Conservation (phyloP, 2,113 vertebrate genomes). For the zebrafish (Danio rerio) region GRCz12tu NC_133176.1:42295001-42295500, state of each 20-base stretch:
- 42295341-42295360: slow-evolving; percentile 22
- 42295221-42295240: slow-evolving; percentile 37
- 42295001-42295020: too few relatives aligned
- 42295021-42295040: too few relatives aligned
- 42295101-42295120: not conserved
- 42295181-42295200: slow-evolving; percentile 36
- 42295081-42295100: slow-evolving; percentile 5
- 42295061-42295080: not conserved
- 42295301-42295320: slow-evolving; percentile 34
- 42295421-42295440: slow-evolving; percentile 50
- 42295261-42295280: slow-evolving; percentile 45
- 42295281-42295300: slow-evolving; percentile 41
- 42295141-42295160: not conserved
- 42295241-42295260: slow-evolving; percentile 27
- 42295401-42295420: slow-evolving; percentile 59
- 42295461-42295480: slow-evolving; percentile 5
- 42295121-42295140: slow-evolving; percentile 15
- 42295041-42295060: too few relatives aligned
- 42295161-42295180: slow-evolving; percentile 25
- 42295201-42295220: slow-evolving; percentile 32
- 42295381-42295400: slow-evolving; percentile 50
- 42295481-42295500: slow-evolving; percentile 50
- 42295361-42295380: slow-evolving; percentile 57
- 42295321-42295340: slow-evolving; percentile 19
- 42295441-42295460: slow-evolving; percentile 38